These are phyloP conservation scores for Porites australiensis DNA, from an alignment of 64 coral and sea anemone species.

Conservation along the genomic window DNA sequence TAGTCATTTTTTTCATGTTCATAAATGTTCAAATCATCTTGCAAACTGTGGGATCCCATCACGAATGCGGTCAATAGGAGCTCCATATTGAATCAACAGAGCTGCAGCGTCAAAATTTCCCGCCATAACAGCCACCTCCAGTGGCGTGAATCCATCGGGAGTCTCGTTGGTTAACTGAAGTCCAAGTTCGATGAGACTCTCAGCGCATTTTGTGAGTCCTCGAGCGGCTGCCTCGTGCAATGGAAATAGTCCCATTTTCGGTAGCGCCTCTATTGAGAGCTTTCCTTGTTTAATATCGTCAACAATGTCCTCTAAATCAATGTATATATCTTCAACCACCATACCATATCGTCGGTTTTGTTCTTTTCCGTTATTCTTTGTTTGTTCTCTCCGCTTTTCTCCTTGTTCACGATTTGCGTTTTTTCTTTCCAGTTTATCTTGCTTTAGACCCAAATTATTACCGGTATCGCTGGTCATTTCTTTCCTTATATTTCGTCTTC, in stretches of 20 bases:
- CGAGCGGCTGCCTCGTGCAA: slow-evolving; percentile 81
- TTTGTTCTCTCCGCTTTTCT: slow-evolving; percentile 12
- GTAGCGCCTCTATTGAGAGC: slow-evolving; percentile 26
- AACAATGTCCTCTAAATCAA: slow-evolving; percentile 44
- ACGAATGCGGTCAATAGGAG: slow-evolving; percentile 75
- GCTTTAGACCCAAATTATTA: background rate
- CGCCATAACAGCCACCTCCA: slow-evolving; percentile 74
- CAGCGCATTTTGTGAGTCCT: slow-evolving; percentile 59
- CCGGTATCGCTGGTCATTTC: background rate
- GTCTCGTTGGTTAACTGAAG: slow-evolving; percentile 64
- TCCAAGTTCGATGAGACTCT: slow-evolving; percentile 62
- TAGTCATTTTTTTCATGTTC: too few species aligned
- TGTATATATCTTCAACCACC: slow-evolving; percentile 26
- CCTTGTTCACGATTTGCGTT: slow-evolving; percentile 16
- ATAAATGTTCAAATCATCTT: background rate
- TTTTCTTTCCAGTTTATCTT: slow-evolving; percentile 31
- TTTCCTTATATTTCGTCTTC: slow-evolving; percentile 12
- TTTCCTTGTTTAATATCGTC: slow-evolving; percentile 35
- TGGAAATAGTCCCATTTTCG: slow-evolving; percentile 44
- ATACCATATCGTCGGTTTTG: slow-evolving; percentile 40
- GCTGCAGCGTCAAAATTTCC: slow-evolving; percentile 77
- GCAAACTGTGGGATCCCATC: slow-evolving; percentile 62
- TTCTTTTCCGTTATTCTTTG: background rate
- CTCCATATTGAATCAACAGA: slow-evolving; percentile 75
- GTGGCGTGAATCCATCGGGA: slow-evolving; percentile 74